Base-by-base conservation (phyloP, 1,140 invertebrate genomes). In the Papilio polyxenes region DNA sequence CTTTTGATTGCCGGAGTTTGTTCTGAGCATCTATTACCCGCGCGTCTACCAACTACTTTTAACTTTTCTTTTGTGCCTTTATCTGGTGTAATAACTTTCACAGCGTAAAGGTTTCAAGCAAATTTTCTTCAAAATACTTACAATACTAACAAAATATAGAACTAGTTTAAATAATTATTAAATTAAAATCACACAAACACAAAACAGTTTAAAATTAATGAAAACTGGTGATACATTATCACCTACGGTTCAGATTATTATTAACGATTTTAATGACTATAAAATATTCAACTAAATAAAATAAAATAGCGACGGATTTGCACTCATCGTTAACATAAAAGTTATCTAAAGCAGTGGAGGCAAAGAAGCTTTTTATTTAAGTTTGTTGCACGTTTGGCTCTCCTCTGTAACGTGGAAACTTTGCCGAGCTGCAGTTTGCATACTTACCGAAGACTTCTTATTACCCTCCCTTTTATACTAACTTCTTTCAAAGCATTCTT, bases 331-430 rank as follows among this genome's bases (percentile, higher is more conserved):
- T 72, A 72, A 37, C 65, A 72, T 37, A 72, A 72, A 72, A 72
- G 65, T 37, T 40, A 37, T 31, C 20, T 20, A 31, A 31, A 31
- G 62, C 23, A 72, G 62, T 31, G 20, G 62, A 65, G 31, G 62
- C 62, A 65, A 65, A 23, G 65, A 72, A 72, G 65, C n/a, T 72
- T 72, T 72, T 72, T 72, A 72, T 72, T 72, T 40, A 72, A 72
- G 65, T 72, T 72, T 37, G 65, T 72, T 72, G 65, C 65, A 72
- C 65, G 65, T 72, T 72, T 72, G 65, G 23, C 65, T 72, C 31
- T 20, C 59, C n/a, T 23, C n/a, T 20, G 17, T 72, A 72, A 72
- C 31, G 65, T 31, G 65, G 65, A 1, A 72, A 72, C 65, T 72
- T 72, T 72, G 65, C 23, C 11, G 13, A 40, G 65, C 65, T 72